These are phyloP conservation scores for Oreamnos americanus DNA, from an alignment of 2,113 vertebrate genomes.

Conservation along the genomic window DNA sequence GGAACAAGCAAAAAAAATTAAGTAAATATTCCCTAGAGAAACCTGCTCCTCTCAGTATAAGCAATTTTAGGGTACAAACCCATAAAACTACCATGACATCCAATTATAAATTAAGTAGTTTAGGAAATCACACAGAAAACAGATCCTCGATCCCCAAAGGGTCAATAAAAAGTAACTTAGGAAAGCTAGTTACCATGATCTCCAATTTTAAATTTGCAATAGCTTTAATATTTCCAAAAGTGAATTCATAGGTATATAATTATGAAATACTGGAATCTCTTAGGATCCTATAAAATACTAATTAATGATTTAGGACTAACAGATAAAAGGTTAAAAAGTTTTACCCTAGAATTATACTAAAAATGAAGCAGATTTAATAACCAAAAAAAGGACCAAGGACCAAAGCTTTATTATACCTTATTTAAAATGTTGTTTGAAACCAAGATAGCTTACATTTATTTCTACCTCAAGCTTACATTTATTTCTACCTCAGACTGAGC, in stretches of 20 bases:
- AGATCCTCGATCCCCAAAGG: background rate
- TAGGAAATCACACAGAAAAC: background rate
- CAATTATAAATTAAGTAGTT: background rate
- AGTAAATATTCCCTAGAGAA: constrained; percentile 48
- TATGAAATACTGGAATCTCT: background rate
- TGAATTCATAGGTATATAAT: background rate
- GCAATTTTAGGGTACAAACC: background rate
- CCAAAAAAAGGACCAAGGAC: background rate
- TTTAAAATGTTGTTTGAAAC: background rate
- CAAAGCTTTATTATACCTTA: background rate
- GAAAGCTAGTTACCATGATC: background rate
- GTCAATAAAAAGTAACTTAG: background rate
- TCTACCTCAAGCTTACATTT: background rate
- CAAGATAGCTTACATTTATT: background rate
- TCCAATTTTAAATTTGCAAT: background rate
- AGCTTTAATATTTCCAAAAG: background rate
- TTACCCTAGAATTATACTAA: background rate
- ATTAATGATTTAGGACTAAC: background rate
- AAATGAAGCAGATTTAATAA: background rate
- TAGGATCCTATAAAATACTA: background rate
- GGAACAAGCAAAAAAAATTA: background rate
- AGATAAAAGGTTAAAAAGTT: background rate
- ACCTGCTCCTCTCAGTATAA: background rate
- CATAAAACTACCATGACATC: background rate
- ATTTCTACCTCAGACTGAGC: background rate